Base-by-base conservation (phyloP, 92 coral and sea anemone genomes). In the Hydrozoanthus gracilis region DNA sequence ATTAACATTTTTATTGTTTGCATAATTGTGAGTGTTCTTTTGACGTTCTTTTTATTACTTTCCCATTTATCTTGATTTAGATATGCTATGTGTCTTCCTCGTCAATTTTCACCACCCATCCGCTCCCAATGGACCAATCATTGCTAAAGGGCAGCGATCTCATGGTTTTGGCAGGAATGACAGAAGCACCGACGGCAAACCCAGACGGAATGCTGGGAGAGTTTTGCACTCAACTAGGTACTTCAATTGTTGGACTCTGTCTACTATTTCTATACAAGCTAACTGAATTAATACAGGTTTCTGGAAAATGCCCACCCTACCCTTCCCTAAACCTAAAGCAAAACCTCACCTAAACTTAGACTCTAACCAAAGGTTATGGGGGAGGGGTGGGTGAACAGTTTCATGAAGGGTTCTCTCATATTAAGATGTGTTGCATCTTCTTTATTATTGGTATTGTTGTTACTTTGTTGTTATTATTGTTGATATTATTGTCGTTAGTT, bases 191-290 rank as follows among this genome's bases (percentile, higher is more conserved):
- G 6, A 96, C 95, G 0, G 94, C 95, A 4, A 96, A 96, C 89
- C 99, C 99, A 20, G 99, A 96, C 83, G 95, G 94, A 16, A 96
- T 96, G 99, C 87, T 96, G 89, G 99, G 97, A 61, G 99, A 96
- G 71, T 96, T 96, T 87, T 96, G 99, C 65, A 90, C 93, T 20
- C 95, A 96, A 54, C 76, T 96, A 86, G 96, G 99, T 96, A 74
- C 82, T 79, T 72, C 39, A 27, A 17, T 13, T 47, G 45, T 49
- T 49, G 44, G 13, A 35, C 3, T 10, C 3, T 12, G 15, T 47
- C 46, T 39, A 45, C 15, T 39, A 44, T 71, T 46, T 10, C 2
- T 10, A 9, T 10, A 6, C 5, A 39, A 46, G 46, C 8, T 46
- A 9, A 51, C 49, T 51, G 44, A 49, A 15, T 4, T 20, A 69